Evolutionary conservation across 1,140 invertebrate genomes (phyloP).

Genomic region (Heterodera schachtii): DNA sequence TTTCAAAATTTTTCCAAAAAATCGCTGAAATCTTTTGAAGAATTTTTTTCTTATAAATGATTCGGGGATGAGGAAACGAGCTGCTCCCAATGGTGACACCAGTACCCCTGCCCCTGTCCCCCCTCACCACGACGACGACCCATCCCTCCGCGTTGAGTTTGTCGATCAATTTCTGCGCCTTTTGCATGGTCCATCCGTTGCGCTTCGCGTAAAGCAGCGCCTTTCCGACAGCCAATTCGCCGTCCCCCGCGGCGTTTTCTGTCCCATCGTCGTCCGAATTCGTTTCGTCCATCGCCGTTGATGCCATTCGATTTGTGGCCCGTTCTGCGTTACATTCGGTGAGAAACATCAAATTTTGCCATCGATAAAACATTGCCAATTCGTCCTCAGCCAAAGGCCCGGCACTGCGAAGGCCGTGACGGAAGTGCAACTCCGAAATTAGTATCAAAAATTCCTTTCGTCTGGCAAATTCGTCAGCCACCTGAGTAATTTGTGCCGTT

Average conservation of each 20-base stretch:
- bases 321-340: neutral
- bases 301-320: neutral
- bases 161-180: slow-evolving; percentile 17
- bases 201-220: slow-evolving; percentile 8
- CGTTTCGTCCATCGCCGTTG: neutral
- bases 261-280: neutral
- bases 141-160: slow-evolving; percentile 15
- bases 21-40: too few relatives aligned
- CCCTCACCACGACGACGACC: neutral
- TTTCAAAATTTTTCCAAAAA: too few relatives aligned
- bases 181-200: slow-evolving; percentile 20
- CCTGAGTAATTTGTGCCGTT: neutral
- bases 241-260: neutral
- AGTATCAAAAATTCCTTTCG: slow-evolving; percentile 24
- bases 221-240: slow-evolving; percentile 11
- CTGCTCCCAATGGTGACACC: too few relatives aligned
- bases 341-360: slow-evolving; percentile 30
- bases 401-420: neutral
- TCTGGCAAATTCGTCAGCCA: slow-evolving; percentile 27
- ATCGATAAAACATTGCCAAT: slow-evolving; percentile 28
- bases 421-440: slow-evolving; percentile 28
- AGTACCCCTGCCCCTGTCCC: too few relatives aligned
- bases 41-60: too few relatives aligned
- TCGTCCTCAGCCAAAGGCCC: slow-evolving; percentile 21
- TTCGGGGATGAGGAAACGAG: too few relatives aligned